Base-by-base conservation (phyloP, 2,113 vertebrate species). In the Grallaria varia region DNA sequence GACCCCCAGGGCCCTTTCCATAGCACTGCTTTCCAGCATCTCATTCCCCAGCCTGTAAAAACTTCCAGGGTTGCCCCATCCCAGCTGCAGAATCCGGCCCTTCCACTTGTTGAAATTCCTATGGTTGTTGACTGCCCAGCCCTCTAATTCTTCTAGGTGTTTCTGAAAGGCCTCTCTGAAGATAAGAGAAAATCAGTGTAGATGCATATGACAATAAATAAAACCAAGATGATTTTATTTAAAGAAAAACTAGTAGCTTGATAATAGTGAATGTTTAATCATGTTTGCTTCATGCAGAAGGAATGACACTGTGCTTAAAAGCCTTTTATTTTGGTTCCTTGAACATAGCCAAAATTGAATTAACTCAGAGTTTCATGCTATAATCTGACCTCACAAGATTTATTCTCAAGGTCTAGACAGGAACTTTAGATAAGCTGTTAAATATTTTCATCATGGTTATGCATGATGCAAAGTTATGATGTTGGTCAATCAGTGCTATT, bases 1-100 rank as follows among this genome's bases (percentile, higher is more conserved):
- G 27, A 59, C 1, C 8, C 13, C 0, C 0, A 45, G 2, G 10
- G 8, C 24, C 2, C 2, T 1, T 39, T 68, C 19, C 1, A 0
- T 11, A 24, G 25, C 7, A 7, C 20, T 75, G 2, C 5, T 60
- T 14, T 68, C 8, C 39, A 60, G 14, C 5, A 7, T 53, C 16
- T 68, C n/a, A 31, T 68, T 68, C 11, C 20, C 19, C 28, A n/a
- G 30, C 14, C 24, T 60, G 16, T 53, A 2, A 5, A 9, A 7
- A 31, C 9, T 35, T 27, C 6, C n/a, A 68, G n/a, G 16, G 11
- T 31, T 60, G 16, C 6, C 17, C 7, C 20, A 60, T 17, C 3
- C 20, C 8, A 60, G 4, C 0, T 35, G 16, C 24, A 60, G 24
- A 53, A 53, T 53, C 24, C 21, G 20, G 7, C 20, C 47, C 14